A percentile compares a stretch with the other conserved stretches of the same genome.
Conservation (phyloP, 2,113 vertebrate genomes). For the Chitala chitala region DNA sequence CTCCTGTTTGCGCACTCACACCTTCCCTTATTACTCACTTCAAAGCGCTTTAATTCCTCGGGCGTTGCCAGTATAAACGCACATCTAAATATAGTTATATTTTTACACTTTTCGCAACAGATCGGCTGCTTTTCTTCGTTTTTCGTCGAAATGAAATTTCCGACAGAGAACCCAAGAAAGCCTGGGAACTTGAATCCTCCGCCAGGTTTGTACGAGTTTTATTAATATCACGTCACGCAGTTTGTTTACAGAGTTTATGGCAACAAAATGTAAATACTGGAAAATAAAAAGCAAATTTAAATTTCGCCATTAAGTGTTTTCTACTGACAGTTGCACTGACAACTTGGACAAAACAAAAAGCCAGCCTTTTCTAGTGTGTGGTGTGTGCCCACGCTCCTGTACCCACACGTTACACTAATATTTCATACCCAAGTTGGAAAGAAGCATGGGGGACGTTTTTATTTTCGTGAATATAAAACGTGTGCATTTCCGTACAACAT, state of each 20-base stretch:
- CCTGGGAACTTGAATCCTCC: conserved; percentile 95
- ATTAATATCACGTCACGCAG: conserved; percentile 1
- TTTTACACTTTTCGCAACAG: neutral
- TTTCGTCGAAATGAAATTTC: conserved; percentile 92
- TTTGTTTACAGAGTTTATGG: neutral
- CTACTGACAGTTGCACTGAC: neutral
- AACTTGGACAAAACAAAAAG: neutral
- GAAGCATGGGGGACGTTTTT: neutral
- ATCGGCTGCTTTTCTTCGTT: neutral
- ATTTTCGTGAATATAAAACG: too few relatives aligned
- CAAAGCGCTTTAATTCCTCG: neutral
- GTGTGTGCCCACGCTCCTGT: neutral
- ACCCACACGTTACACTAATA: neutral
- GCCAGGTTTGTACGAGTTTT: conserved; percentile 78
- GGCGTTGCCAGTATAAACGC: too few relatives aligned
- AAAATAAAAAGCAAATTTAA: neutral
- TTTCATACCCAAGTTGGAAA: neutral
- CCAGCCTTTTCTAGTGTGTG: neutral
- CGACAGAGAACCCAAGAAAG: conserved; percentile 91
- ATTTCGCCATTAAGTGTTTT: neutral
- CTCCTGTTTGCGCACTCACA: conserved; percentile 38
- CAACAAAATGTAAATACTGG: neutral
- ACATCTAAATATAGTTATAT: neutral
- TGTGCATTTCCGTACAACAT: too few relatives aligned
- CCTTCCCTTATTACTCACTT: neutral